A percentile compares a stretch with the other conserved stretches of the same genome.
Conservation (phyloP, 1,140 invertebrate species). For the Leptinotarsa lineolata region DNA sequence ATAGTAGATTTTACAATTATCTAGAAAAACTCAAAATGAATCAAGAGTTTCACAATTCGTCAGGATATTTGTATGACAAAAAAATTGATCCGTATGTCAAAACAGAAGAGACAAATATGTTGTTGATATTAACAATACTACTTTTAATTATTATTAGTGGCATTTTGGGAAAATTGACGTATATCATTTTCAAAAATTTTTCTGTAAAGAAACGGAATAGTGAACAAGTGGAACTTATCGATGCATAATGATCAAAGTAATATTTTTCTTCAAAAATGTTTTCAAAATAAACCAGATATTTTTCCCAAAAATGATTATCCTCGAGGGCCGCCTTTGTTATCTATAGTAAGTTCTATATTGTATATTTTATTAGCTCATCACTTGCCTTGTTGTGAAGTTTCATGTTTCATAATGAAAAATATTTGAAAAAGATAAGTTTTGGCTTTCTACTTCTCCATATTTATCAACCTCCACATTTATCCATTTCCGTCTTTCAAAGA, state of each 20-base stretch:
- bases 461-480: too few relatives aligned
- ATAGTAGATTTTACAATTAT: conserved; percentile 16
- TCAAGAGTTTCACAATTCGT: not conserved
- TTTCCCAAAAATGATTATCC: too few relatives aligned
- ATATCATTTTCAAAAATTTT: not conserved
- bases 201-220: not conserved
- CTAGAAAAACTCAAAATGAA: not conserved
- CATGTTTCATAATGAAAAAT: too few relatives aligned
- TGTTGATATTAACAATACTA: not conserved
- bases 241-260: not conserved
- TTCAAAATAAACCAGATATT: too few relatives aligned
- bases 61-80: not conserved
- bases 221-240: conserved; percentile 16
- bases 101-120: not conserved
- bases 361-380: too few relatives aligned
- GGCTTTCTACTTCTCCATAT: too few relatives aligned
- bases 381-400: too few relatives aligned
- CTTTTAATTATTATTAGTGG: not conserved
- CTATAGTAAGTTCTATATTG: too few relatives aligned
- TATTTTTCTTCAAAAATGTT: too few relatives aligned
- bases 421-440: too few relatives aligned
- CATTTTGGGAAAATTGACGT: not conserved
- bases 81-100: not conserved
- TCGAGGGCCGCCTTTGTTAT: too few relatives aligned
- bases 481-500: too few relatives aligned